Percentiles rank a stretch among this genome's conserved stretches.
Conservation (phyloP, 2,797 vertebrate species). For the Pseudochaenichthys georgianus region DNA sequence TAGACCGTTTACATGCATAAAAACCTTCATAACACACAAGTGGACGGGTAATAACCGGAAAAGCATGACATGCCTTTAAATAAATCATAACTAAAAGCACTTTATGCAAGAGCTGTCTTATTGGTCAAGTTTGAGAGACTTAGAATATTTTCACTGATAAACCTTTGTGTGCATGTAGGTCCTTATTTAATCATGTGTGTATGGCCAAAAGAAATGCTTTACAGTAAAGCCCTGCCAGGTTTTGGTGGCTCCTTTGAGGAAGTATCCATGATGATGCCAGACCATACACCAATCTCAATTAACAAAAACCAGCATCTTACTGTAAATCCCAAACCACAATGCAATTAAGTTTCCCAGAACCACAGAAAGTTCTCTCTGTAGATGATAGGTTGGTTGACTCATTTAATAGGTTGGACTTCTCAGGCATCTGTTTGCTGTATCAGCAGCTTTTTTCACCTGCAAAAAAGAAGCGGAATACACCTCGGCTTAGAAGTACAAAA, state of each 20-base stretch:
- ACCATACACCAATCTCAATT: conserved; percentile 69
- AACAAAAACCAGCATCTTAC: conserved; percentile 64
- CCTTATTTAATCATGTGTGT: background rate
- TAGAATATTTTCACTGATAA: background rate
- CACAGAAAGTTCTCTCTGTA: conserved; percentile 37
- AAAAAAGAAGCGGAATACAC: background rate
- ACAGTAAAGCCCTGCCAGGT: conserved; percentile 13
- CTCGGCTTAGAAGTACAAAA: background rate
- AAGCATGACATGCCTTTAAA: too few species aligned
- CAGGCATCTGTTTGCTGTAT: background rate
- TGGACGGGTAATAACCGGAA: too few species aligned
- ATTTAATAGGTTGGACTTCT: conserved; percentile 17
- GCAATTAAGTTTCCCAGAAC: conserved; percentile 48
- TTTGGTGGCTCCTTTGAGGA: conserved; percentile 42
- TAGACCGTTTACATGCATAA: too few species aligned
- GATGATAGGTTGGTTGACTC: conserved; percentile 35
- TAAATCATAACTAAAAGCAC: too few species aligned
- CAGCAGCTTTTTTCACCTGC: background rate
- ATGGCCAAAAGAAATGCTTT: conserved; percentile 22
- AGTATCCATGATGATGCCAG: conserved; percentile 67
- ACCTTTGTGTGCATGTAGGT: background rate
- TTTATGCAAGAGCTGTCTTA: background rate
- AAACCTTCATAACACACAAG: too few species aligned
- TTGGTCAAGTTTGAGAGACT: background rate
- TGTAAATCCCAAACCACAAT: conserved; percentile 51